A percentile compares a stretch with the other conserved stretches of the same genome.
Conservation (phyloP, 2,113 vertebrate species). For the Murina feae region DNA sequence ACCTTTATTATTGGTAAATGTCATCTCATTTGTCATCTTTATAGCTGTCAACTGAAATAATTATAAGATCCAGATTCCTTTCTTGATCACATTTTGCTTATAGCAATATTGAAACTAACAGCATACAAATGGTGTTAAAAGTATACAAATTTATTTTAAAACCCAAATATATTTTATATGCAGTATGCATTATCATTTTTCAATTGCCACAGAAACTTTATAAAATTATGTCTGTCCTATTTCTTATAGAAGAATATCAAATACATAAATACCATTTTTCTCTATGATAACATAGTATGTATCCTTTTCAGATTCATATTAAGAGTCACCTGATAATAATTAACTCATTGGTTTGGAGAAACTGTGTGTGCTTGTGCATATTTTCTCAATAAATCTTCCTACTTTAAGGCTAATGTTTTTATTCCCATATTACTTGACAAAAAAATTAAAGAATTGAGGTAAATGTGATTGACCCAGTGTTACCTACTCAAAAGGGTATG, state of each 20-base stretch:
- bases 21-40: not conserved
- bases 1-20: not conserved
- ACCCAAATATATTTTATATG: not conserved
- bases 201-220: not conserved
- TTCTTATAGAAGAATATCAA: not conserved
- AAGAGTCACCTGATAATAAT: not conserved
- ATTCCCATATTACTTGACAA: not conserved
- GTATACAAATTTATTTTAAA: not conserved
- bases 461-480: not conserved
- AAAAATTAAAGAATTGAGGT: not conserved
- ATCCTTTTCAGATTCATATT: not conserved
- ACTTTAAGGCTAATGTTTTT: not conserved
- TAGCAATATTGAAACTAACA: not conserved
- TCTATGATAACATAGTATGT: not conserved
- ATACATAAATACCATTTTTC: not conserved
- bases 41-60: not conserved
- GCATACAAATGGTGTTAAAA: not conserved
- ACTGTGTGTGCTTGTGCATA: not conserved
- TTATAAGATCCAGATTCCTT: not conserved
- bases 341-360: not conserved
- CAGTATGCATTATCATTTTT: not conserved
- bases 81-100: not conserved
- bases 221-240: not conserved
- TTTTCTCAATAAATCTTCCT: not conserved
- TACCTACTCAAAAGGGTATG: not conserved